These are phyloP conservation scores for Barypeithes pellucidus DNA, from an alignment of 2,888 invertebrate species.

Conservation along the genomic window DNA sequence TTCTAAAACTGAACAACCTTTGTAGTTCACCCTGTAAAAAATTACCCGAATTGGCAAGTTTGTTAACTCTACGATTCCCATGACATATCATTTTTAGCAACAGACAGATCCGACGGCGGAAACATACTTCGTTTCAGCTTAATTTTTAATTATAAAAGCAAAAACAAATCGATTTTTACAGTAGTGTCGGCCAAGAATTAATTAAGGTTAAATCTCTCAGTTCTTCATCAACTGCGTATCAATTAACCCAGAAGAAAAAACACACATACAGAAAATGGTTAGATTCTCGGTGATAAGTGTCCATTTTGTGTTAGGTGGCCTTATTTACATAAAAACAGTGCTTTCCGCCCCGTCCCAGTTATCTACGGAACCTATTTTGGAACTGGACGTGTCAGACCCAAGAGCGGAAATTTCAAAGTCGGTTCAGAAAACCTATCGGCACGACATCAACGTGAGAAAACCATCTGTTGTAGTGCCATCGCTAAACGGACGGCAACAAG, in stretches of 20 bases:
- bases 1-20: too few relatives aligned
- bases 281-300: background rate
- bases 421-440: slow-evolving; percentile 42
- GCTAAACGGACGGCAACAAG: background rate
- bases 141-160: slow-evolving; percentile 22
- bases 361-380: background rate
- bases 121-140: background rate
- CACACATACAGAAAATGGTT: background rate
- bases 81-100: background rate
- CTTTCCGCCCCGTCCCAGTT: background rate
- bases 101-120: slow-evolving; percentile 16
- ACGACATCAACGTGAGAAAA: slow-evolving; percentile 42
- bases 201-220: background rate
- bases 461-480: slow-evolving; percentile 2
- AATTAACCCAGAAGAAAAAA: too few relatives aligned
- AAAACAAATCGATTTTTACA: slow-evolving; percentile 6
- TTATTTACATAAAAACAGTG: background rate
- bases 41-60: background rate
- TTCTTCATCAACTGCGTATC: too few relatives aligned
- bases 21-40: slow-evolving; percentile 2
- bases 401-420: slow-evolving; percentile 38
- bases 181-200: background rate
- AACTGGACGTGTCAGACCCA: slow-evolving; percentile 11
- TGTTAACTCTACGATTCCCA: slow-evolving; percentile 10
- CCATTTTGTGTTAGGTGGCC: background rate